Conservation (phyloP, 2,797 vertebrate genomes). For the Sorex maritimensis region DNA sequence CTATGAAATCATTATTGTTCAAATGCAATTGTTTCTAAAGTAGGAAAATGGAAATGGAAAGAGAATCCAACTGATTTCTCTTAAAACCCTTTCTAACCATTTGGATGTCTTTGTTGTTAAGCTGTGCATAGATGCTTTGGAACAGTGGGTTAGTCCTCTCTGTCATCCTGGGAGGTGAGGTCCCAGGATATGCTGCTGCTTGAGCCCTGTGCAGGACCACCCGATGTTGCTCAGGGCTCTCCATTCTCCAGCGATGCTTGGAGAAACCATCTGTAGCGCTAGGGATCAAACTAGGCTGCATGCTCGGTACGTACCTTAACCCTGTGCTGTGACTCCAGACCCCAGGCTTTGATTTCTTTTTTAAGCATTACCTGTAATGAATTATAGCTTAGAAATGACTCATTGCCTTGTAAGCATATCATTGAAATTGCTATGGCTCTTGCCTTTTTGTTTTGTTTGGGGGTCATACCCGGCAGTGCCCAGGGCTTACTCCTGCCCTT, state of each 20-base stretch:
- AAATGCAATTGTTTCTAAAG: constrained; percentile 22
- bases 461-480: too few species aligned
- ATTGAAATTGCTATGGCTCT: not conserved
- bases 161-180: too few species aligned
- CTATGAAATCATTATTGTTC: not conserved
- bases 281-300: too few species aligned
- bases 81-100: constrained; percentile 3
- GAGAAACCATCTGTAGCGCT: too few species aligned
- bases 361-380: not conserved
- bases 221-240: too few species aligned
- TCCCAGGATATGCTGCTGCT: too few species aligned
- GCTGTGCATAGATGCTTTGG: not conserved
- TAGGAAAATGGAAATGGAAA: not conserved
- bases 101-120: not conserved
- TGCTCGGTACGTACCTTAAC: too few species aligned
- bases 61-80: not conserved
- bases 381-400: not conserved
- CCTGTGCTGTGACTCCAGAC: too few species aligned
- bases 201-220: too few species aligned
- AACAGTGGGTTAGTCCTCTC: not conserved
- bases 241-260: too few species aligned
- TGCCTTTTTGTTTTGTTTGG: not conserved
- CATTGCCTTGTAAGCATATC: not conserved
- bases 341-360: too few species aligned
- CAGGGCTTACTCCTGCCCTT: too few species aligned